These are phyloP conservation scores for Ctenopoma kingsleyae DNA, from an alignment of 2,797 vertebrate species.

Conservation along the genomic window DNA sequence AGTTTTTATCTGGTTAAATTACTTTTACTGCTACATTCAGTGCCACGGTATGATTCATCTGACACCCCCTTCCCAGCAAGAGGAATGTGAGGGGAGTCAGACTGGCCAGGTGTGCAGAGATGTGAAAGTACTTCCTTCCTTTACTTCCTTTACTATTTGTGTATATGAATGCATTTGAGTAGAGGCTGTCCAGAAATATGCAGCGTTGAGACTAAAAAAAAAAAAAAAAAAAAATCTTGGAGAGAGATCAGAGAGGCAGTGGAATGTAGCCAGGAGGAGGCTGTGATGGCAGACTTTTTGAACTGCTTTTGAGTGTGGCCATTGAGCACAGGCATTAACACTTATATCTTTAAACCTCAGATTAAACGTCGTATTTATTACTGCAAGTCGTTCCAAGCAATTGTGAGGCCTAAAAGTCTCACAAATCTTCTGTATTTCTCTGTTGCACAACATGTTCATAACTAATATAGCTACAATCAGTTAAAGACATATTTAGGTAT, in stretches of 20 bases:
- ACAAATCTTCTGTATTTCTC: not conserved
- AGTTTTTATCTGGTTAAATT: not conserved
- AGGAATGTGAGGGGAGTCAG: not conserved
- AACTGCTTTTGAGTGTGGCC: not conserved
- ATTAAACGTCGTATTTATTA: too few relatives aligned
- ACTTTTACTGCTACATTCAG: not conserved
- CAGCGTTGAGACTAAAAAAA: not conserved
- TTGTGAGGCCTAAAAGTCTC: not conserved
- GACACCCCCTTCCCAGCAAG: not conserved
- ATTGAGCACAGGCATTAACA: not conserved
- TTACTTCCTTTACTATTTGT: not conserved
- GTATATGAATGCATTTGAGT: not conserved
- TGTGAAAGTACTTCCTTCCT: not conserved
- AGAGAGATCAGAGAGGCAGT: not conserved
- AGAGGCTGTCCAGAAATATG: constrained; percentile 1
- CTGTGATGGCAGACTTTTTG: not conserved
- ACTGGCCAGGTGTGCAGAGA: not conserved
- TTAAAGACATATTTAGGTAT: not conserved
- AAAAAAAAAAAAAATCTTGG: not conserved
- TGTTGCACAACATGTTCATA: not conserved
- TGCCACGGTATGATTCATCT: not conserved
- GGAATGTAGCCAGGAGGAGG: too few relatives aligned
- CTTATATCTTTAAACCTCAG: not conserved
- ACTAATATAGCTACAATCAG: not conserved
- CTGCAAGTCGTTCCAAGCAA: not conserved